These are phyloP conservation scores for Crocidura indochinensis DNA, from an alignment of 2,797 vertebrate genomes.

Conservation along the genomic window DNA sequence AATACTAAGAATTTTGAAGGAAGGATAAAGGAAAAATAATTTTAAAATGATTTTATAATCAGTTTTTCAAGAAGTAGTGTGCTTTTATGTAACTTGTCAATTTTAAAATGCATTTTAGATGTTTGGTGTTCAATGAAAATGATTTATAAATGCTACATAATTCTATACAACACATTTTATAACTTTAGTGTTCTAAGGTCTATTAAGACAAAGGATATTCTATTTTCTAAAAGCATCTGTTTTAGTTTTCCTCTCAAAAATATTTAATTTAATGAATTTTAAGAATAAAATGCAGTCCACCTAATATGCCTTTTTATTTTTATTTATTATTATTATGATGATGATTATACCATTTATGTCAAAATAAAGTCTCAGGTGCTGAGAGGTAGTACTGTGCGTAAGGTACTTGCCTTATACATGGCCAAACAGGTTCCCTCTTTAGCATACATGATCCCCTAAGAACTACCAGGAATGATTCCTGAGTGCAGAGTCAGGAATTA, in stretches of 20 bases:
- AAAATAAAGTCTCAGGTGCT: too few relatives aligned
- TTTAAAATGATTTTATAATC: background rate
- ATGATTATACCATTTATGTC: background rate
- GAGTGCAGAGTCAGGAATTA: too few relatives aligned
- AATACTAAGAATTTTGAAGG: background rate
- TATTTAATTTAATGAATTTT: background rate
- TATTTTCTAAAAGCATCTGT: background rate
- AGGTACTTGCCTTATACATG: too few relatives aligned
- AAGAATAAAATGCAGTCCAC: constrained; percentile 3
- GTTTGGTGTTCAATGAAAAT: background rate
- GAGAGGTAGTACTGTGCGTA: too few relatives aligned
- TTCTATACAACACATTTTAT: background rate
- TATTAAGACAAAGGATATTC: background rate
- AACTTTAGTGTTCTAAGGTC: background rate
- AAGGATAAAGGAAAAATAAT: background rate
- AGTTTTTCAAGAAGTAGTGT: background rate
- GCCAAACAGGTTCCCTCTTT: too few relatives aligned
- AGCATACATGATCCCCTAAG: too few relatives aligned
- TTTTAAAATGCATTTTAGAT: background rate
- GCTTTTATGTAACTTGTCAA: background rate
- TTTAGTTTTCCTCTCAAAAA: background rate
- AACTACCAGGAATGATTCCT: too few relatives aligned
- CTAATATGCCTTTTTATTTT: too few relatives aligned
- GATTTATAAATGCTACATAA: background rate
- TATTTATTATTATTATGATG: too few relatives aligned